Evolutionary conservation across 1,140 invertebrate genomes (phyloP).

Genomic region (Papilio machaon): DNA sequence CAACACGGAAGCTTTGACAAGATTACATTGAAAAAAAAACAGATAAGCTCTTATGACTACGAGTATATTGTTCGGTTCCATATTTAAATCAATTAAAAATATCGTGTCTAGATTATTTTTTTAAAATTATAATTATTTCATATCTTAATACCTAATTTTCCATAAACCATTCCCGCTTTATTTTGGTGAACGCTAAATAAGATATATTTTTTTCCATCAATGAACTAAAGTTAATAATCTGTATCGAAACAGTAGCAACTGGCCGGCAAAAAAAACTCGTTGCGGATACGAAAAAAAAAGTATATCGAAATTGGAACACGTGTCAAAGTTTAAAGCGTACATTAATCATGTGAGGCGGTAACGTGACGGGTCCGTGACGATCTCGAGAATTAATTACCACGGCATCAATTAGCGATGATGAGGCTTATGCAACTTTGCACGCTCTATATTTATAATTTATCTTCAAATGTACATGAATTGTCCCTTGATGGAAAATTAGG

Average conservation of each 20-base stretch:
- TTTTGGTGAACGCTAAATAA: neutral
- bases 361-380: neutral
- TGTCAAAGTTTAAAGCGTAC: neutral
- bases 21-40: neutral
- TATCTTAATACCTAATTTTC: too few relatives aligned
- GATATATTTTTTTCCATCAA: neutral
- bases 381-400: conserved; percentile 12
- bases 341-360: neutral
- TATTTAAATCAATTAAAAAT: too few relatives aligned
- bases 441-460: too few relatives aligned
- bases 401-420: conserved; percentile 20
- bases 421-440: neutral
- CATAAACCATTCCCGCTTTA: too few relatives aligned
- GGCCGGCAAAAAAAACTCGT: neutral
- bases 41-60: neutral
- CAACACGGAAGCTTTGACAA: neutral
- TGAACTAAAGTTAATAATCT: neutral
- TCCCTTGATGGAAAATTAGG: too few relatives aligned
- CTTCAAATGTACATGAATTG: too few relatives aligned
- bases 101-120: too few relatives aligned
- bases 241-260: conserved; percentile 21
- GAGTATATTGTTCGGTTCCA: neutral
- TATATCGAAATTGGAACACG: conserved; percentile 10
- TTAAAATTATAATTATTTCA: too few relatives aligned
- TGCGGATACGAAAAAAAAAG: neutral